Conservation (phyloP, 2,888 invertebrate species). For the Tetheella fluctuosa region DNA sequence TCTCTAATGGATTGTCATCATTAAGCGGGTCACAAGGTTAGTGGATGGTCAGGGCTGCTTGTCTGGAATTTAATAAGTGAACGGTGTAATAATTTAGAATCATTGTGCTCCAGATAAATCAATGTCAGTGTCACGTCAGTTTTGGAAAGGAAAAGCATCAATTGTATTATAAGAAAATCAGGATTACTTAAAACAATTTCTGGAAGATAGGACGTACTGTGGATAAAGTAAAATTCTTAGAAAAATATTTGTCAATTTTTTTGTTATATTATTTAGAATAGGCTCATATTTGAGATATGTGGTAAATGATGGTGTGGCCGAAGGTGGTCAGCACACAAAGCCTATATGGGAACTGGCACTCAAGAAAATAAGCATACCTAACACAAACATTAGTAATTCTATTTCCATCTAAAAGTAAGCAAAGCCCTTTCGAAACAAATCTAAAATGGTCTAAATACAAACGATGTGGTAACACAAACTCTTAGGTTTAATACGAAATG, state of each 20-base stretch:
- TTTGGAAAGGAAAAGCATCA: neutral
- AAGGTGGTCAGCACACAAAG: too few relatives aligned
- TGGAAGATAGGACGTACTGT: too few relatives aligned
- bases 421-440: neutral
- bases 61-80: neutral
- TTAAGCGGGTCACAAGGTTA: conserved; percentile 6
- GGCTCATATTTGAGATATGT: too few relatives aligned
- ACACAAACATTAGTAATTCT: neutral
- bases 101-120: neutral
- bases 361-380: neutral
- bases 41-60: neutral
- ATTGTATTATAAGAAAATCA: neutral
- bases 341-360: too few relatives aligned
- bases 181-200: too few relatives aligned
- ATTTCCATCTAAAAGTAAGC: neutral
- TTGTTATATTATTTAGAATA: too few relatives aligned
- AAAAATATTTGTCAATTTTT: too few relatives aligned
- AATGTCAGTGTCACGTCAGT: neutral
- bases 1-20: neutral
- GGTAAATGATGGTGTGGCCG: too few relatives aligned
- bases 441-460: neutral
- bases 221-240: too few relatives aligned
- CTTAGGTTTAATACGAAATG: conserved; percentile 2
- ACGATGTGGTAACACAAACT: conserved; percentile 5
- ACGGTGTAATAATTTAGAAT: neutral